Evolutionary conservation across 2,113 vertebrate genomes (phyloP), one percentile per base, ranked within the genome.

Genomic region (Prolemur simus): DNA sequence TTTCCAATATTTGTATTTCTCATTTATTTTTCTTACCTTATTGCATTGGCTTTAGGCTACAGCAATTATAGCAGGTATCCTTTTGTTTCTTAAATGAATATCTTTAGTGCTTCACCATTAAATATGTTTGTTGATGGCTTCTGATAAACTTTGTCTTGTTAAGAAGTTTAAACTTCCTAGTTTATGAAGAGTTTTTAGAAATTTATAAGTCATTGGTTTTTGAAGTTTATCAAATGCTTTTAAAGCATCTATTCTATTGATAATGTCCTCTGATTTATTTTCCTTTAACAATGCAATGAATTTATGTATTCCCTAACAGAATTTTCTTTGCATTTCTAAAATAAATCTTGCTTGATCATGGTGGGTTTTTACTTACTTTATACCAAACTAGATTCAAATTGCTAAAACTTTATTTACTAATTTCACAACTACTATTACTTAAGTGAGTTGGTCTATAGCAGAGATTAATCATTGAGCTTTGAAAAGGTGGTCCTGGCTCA

Each of bases 11-110:
- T 88, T 85, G 20, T 27, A 58, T 25, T 74, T 93, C 32, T 74
- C 84, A 60, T 58, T 94, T 91, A 81, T 63, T 96, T 97, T 95
- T 95, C 96, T 77, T 93, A 71, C 87, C 89, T 91, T 95, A 89
- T 93, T 68, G 42, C 78, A 93, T 64, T 93, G 82, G 80, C 34
- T 89, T 89, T 91, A 45, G 21, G 25, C 56, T 71, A 49, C 58
- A 85, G 63, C 58, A 58, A 52, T 81, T 77, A 25, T 45, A 89
- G 17, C 39, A 63, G 18, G 52, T 68, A 83, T 27, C 66, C 37
- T 94, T 96, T 85, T 47, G 12, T 78, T 92, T 88, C 73, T 91
- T 92, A 89, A 80, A 74, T 56, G 29, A 95, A 80, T 60, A 47
- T 5, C 37, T 32, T 80, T 64, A 88, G 63, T 76, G 52, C 86